A percentile compares a stretch with the other conserved stretches of the same genome.
Evolutionary conservation across 2,113 vertebrate species (phyloP).

Genomic region (Limanda limanda): DNA sequence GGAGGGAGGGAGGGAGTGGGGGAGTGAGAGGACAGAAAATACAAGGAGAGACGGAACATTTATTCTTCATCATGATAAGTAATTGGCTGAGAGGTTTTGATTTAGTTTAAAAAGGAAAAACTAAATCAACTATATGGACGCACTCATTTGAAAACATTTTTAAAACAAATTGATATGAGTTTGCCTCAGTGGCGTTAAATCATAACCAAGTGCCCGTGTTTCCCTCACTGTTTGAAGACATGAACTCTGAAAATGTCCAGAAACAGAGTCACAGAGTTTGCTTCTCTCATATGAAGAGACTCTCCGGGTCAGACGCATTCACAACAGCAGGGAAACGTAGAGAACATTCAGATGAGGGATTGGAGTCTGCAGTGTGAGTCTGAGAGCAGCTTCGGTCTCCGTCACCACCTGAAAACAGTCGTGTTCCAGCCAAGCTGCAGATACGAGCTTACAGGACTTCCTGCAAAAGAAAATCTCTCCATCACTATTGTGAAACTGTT

Average conservation of each 20-base stretch:
- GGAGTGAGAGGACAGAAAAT: not conserved
- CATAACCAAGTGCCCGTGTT: not conserved
- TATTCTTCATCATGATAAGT: conserved; percentile 16
- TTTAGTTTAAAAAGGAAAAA: conserved; percentile 15
- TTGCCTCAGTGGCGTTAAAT: not conserved
- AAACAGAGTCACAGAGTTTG: no score
- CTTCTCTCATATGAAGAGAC: no score
- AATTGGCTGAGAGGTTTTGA: conserved; percentile 32
- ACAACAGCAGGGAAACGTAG: no score
- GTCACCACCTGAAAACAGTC: no score
- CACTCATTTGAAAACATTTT: not conserved
- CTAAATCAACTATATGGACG: not conserved
- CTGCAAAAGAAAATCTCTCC: not conserved
- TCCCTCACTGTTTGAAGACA: no score
- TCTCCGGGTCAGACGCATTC: no score
- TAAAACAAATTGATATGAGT: conserved; percentile 1
- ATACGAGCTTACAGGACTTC: not conserved
- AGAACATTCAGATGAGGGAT: no score
- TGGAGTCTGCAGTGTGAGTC: not conserved
- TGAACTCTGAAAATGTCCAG: not conserved
- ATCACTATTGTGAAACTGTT: no score
- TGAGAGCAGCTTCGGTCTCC: no score
- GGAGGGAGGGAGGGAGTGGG: conserved; percentile 1
- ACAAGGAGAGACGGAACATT: conserved; percentile 14
- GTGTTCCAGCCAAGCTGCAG: no score